A percentile compares a stretch with the other conserved stretches of the same genome.
Conservation (phyloP, 2,888 invertebrate species). For the Palloptera scutellata region DNA sequence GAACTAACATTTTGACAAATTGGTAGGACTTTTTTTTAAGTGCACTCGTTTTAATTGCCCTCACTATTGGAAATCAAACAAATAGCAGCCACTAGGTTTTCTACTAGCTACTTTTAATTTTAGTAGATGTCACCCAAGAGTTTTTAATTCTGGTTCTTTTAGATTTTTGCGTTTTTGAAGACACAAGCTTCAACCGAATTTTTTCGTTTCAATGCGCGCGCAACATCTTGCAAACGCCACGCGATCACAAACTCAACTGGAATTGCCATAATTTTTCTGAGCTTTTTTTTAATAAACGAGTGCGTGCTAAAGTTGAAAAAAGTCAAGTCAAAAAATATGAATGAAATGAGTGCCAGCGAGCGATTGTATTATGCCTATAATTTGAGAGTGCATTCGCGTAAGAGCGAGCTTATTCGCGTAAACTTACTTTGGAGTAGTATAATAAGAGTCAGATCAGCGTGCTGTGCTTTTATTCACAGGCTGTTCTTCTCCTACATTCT, state of each 20-base stretch:
- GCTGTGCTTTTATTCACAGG: too few relatives aligned
- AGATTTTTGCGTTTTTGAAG: background rate
- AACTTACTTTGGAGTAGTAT: too few relatives aligned
- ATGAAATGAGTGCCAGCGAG: background rate
- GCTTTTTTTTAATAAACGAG: conserved; percentile 11
- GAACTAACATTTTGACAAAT: conserved; percentile 43
- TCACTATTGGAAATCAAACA: too few relatives aligned
- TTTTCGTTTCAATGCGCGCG: conserved; percentile 20
- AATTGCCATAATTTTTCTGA: conserved; percentile 19
- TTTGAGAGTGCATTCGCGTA: too few relatives aligned
- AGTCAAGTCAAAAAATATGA: background rate
- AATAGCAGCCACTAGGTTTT: too few relatives aligned
- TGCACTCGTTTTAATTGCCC: background rate
- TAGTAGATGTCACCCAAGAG: too few relatives aligned
- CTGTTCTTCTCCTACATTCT: too few relatives aligned
- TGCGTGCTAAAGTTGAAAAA: background rate
- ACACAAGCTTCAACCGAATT: too few relatives aligned
- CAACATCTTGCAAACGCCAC: conserved; percentile 19
- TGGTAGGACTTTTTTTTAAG: conserved; percentile 3
- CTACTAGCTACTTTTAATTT: too few relatives aligned
- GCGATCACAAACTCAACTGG: conserved; percentile 33
- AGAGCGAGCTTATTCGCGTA: background rate
- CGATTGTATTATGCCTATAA: too few relatives aligned
- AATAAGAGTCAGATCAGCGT: too few relatives aligned
- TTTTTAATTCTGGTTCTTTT: too few relatives aligned